Evolutionary conservation across 2,888 invertebrate genomes (phyloP).

Genomic region (Hypomecis punctinalis): DNA sequence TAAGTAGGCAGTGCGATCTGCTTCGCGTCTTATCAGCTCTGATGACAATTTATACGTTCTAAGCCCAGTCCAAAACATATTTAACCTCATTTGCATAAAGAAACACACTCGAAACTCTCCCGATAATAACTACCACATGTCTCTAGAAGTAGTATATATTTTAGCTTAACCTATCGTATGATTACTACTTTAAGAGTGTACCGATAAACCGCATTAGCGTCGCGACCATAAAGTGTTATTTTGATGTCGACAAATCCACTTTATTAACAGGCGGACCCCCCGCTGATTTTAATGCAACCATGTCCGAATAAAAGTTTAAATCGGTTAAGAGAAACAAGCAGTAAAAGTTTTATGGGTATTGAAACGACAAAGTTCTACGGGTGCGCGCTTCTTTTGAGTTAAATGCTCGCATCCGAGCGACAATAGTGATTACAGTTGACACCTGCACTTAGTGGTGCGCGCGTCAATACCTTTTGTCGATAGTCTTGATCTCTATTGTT

Average conservation of each 20-base stretch:
- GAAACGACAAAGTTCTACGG: constrained; percentile 71
- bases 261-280: constrained; percentile 79
- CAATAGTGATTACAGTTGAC: constrained; percentile 78
- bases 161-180: constrained; percentile 55
- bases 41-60: constrained; percentile 38
- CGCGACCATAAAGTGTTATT: constrained; percentile 78
- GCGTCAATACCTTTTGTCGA: constrained; percentile 42
- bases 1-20: constrained; percentile 38
- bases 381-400: constrained; percentile 77
- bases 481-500: constrained; percentile 6
- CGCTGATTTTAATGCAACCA: constrained; percentile 69
- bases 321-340: constrained; percentile 53
- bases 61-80: constrained; percentile 31
- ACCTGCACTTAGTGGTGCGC: constrained; percentile 71
- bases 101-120: constrained; percentile 40
- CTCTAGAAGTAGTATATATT: constrained; percentile 46
- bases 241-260: constrained; percentile 83
- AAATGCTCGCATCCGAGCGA: constrained; percentile 77
- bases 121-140: constrained; percentile 49
- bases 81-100: constrained; percentile 38
- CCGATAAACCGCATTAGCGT: constrained; percentile 75
- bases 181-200: constrained; percentile 60
- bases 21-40: constrained; percentile 34
- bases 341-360: constrained; percentile 64
- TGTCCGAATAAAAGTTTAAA: constrained; percentile 61